These are phyloP conservation scores for Tachysurus vachellii DNA, from an alignment of 2,113 vertebrate species.

Conservation along the genomic window DNA sequence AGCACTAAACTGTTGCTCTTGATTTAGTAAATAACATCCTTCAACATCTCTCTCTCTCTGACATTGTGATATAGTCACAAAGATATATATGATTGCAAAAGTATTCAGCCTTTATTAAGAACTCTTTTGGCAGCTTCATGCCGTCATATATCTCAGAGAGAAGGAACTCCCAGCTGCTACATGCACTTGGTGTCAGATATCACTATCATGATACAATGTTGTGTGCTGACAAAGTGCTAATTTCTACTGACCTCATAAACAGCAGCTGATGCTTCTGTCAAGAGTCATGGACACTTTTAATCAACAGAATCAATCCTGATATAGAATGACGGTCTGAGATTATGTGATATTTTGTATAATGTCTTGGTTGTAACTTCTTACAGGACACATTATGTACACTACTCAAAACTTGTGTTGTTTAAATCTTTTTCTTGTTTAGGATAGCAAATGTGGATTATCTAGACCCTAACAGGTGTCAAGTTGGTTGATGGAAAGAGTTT, in stretches of 20 bases:
- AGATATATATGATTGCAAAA: not conserved
- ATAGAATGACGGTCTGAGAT: not conserved
- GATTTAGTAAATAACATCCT: no score
- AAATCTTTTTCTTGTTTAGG: not conserved
- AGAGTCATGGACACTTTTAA: constrained; percentile 32
- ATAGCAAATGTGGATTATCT: not conserved
- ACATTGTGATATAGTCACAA: not conserved
- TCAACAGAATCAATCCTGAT: constrained; percentile 13
- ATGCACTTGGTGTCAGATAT: constrained; percentile 45
- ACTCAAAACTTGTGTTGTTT: not conserved
- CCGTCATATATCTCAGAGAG: not conserved
- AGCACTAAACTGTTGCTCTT: not conserved
- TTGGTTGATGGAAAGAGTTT: not conserved
- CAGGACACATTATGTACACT: not conserved
- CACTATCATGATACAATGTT: constrained; percentile 30
- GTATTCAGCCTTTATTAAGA: not conserved
- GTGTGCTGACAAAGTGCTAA: constrained; percentile 46
- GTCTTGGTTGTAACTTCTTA: not conserved
- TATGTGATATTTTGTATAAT: not conserved
- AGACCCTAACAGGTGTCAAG: not conserved
- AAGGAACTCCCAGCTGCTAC: constrained; percentile 45
- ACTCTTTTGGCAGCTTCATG: not conserved
- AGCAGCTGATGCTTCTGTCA: constrained; percentile 42
- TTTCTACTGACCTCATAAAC: constrained; percentile 50
- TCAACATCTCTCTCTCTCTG: not conserved